Conservation (phyloP, 2,113 vertebrate genomes). For the Pteropus alecto region DNA sequence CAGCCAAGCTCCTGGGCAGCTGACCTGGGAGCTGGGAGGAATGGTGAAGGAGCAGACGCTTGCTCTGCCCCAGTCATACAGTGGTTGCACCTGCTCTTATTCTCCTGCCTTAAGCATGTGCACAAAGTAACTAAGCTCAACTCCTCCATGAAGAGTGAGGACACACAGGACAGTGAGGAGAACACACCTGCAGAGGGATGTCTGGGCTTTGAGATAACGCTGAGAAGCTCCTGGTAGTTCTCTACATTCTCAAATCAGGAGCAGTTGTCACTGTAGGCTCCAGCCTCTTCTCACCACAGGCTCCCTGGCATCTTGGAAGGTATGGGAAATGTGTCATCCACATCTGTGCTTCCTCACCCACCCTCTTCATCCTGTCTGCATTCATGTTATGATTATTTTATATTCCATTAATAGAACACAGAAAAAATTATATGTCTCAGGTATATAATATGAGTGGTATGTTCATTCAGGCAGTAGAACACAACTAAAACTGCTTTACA, state of each 20-base stretch:
- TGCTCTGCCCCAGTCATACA: neutral
- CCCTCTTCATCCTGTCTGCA: neutral
- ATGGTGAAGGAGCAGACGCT: no score
- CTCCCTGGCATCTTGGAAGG: neutral
- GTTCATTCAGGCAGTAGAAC: neutral
- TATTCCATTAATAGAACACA: neutral
- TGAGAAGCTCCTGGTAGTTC: neutral
- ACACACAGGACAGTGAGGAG: neutral
- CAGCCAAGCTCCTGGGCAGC: neutral
- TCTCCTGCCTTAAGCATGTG: neutral
- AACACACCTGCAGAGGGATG: neutral
- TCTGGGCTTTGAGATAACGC: neutral
- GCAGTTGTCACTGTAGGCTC: neutral
- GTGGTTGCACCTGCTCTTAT: neutral
- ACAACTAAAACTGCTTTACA: neutral
- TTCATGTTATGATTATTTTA: neutral
- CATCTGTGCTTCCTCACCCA: neutral
- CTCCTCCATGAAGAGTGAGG: neutral
- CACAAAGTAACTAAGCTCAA: neutral
- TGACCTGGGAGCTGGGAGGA: neutral
- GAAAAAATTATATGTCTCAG: neutral
- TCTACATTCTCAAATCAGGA: neutral
- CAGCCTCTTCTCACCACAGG: neutral
- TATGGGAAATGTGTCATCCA: neutral
- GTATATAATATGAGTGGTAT: neutral